Evolutionary conservation across 2,888 invertebrate species (phyloP), one percentile per base, ranked within the genome.

Genomic region (Pandemis heparana): DNA sequence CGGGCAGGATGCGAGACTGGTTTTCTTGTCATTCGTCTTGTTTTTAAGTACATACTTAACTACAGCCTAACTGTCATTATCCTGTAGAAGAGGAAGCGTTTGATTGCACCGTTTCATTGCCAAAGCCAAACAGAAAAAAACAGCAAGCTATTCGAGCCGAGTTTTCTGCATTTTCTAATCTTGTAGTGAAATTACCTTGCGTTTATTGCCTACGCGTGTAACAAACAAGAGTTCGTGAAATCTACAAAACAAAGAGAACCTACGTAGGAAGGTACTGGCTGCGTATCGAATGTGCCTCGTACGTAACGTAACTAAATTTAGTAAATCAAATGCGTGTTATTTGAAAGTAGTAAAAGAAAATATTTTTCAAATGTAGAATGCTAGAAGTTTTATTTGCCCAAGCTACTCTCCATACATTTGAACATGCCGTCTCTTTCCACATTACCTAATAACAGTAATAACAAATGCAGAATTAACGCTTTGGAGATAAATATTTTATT

Each of bases 1-100:
- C 12, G 18, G 71, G 62, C 79, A 79, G 80, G 81, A 81, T 79
- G 77, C 70, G 16, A 77, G 78, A 80, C 80, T 76, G 76, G 82
- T 80, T 81, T 78, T 68, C 73, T 70, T 66, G 75, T 56, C 67
- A 64, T 53, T 38, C 65, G 63, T 43, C 73, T 69, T 51, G 60
- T 74, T 74, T 75, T 75, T 60, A 32, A 32, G 23, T 32, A 32
- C 23, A 32, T 32, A 75, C 76, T 70, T 70, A 75, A 59, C 60
- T 53, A 66, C 69, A 16, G 68, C 23, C 70, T 81, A 80, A 81
- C 79, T 77, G 79, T 79, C 74, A 64, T 76, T 77, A 75, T 78
- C 77, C 80, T 78, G 75, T 75, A 38, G 51, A 68, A 56, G 69
- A 72, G 51, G 71, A 74, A 63, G 66, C 56, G 14, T 66, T 56